Conservation (phyloP, 2,888 invertebrate genomes). For the Morpho deidamia region DNA sequence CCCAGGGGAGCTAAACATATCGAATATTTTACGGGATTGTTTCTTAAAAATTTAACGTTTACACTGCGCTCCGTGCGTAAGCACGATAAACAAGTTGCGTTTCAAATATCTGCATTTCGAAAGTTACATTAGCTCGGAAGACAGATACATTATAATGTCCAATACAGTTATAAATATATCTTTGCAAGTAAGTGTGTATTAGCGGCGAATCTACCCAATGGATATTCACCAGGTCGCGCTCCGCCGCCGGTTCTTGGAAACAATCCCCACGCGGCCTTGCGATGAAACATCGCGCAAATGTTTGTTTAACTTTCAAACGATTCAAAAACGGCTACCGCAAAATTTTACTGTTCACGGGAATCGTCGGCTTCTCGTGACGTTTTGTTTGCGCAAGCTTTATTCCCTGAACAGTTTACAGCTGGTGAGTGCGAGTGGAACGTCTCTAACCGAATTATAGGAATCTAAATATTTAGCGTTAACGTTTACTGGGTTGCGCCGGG, state of each 20-base stretch:
- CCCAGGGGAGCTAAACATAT: slow-evolving; percentile 53
- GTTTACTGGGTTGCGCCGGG: slow-evolving; percentile 16
- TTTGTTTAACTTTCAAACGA: slow-evolving; percentile 67
- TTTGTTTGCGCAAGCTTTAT: slow-evolving; percentile 59
- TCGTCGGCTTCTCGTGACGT: slow-evolving; percentile 47
- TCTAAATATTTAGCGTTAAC: slow-evolving; percentile 40
- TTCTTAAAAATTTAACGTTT: slow-evolving; percentile 55
- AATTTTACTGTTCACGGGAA: slow-evolving; percentile 61
- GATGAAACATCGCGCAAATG: slow-evolving; percentile 59
- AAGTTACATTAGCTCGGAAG: slow-evolving; percentile 11
- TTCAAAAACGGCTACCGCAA: slow-evolving; percentile 63
- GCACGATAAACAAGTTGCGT: slow-evolving; percentile 6
- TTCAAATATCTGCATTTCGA: slow-evolving; percentile 7
- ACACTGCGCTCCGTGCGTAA: slow-evolving; percentile 41
- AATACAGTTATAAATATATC: slow-evolving; percentile 24
- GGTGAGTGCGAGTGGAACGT: slow-evolving; percentile 34
- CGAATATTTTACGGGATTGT: slow-evolving; percentile 36
- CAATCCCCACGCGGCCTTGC: slow-evolving; percentile 58
- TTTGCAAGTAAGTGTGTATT: slow-evolving; percentile 18
- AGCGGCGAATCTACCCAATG: slow-evolving; percentile 22
- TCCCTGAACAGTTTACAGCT: slow-evolving; percentile 59
- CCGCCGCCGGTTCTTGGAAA: slow-evolving; percentile 48
- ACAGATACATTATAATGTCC: slow-evolving; percentile 1
- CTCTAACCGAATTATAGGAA: slow-evolving; percentile 28
- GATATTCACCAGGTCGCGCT: slow-evolving; percentile 42